A percentile compares a stretch with the other conserved stretches of the same genome.
Evolutionary conservation across 2,797 vertebrate species (phyloP).

Genomic region (Protonibea diacanthus): DNA sequence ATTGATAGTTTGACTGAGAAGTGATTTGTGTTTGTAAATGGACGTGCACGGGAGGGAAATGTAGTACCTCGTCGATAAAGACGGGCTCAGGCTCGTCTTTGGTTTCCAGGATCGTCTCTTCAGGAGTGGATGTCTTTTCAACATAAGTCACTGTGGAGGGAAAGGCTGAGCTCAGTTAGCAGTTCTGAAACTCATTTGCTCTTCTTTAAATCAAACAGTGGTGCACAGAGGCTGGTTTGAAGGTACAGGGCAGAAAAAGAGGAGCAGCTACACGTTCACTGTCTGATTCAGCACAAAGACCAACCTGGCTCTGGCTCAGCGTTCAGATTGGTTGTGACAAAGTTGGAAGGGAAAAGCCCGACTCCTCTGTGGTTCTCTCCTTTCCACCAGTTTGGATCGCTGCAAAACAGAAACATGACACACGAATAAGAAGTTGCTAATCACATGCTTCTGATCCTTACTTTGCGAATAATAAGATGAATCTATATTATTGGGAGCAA

Average conservation of each 20-base stretch:
- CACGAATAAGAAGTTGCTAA: not conserved
- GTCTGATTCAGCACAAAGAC: slow-evolving; percentile 1
- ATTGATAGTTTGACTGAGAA: not conserved
- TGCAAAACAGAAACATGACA: slow-evolving; percentile 68
- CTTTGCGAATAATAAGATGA: not conserved
- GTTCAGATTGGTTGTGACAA: slow-evolving; percentile 93
- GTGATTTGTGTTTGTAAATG: not conserved
- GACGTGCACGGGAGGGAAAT: not conserved
- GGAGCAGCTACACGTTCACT: not conserved
- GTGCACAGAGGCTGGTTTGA: not conserved
- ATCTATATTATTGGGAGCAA: not conserved
- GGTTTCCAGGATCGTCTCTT: slow-evolving; percentile 86
- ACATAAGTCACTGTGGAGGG: slow-evolving; percentile 67
- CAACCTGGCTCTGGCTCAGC: slow-evolving; percentile 92
- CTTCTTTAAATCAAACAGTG: not conserved
- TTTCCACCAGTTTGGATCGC: slow-evolving; percentile 99
- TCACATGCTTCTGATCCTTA: too few species aligned
- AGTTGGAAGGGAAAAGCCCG: slow-evolving; percentile 98
- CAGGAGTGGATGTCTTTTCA: slow-evolving; percentile 84
- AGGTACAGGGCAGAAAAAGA: not conserved
- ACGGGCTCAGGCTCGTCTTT: slow-evolving; percentile 92
- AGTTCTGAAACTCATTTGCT: slow-evolving; percentile 6
- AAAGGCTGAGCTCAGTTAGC: not conserved
- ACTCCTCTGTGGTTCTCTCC: slow-evolving; percentile 97
- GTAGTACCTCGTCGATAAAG: slow-evolving; percentile 94